Evolutionary conservation across 2,797 vertebrate species (phyloP).

Genomic region (Nannoperca australis): DNA sequence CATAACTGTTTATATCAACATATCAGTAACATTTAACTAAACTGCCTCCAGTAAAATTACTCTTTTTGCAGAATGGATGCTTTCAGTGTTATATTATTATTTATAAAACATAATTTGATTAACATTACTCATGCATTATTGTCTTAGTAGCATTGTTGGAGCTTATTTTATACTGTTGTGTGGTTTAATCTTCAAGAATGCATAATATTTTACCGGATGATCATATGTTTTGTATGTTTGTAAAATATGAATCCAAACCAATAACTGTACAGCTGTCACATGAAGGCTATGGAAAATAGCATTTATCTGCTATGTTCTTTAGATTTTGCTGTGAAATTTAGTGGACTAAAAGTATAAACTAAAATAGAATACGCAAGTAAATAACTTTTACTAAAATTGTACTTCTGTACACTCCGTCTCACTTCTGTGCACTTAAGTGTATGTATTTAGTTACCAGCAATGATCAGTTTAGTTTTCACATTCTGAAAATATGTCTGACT

Average conservation of each 20-base stretch:
- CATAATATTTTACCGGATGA: background rate
- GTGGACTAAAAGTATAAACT: background rate
- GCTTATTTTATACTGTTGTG: background rate
- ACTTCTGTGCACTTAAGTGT: too few relatives aligned
- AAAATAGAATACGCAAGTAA: background rate
- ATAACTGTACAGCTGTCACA: background rate
- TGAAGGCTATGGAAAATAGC: background rate
- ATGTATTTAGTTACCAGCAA: too few relatives aligned
- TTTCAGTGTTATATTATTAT: too few relatives aligned
- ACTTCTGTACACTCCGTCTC: too few relatives aligned
- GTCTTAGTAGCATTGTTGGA: background rate
- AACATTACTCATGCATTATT: background rate
- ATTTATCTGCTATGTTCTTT: too few relatives aligned
- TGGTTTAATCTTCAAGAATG: background rate
- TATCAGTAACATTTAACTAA: too few relatives aligned
- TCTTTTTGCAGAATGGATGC: too few relatives aligned
- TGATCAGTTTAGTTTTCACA: too few relatives aligned
- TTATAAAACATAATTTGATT: background rate
- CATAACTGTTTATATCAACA: too few relatives aligned
- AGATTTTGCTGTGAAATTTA: too few relatives aligned
- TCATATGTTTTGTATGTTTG: background rate
- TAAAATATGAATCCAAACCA: background rate
- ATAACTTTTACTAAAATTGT: background rate
- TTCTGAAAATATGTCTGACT: too few relatives aligned
- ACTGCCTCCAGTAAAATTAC: too few relatives aligned